Conservation (phyloP, 2,113 vertebrate genomes). For the Corythoichthys intestinalis region DNA sequence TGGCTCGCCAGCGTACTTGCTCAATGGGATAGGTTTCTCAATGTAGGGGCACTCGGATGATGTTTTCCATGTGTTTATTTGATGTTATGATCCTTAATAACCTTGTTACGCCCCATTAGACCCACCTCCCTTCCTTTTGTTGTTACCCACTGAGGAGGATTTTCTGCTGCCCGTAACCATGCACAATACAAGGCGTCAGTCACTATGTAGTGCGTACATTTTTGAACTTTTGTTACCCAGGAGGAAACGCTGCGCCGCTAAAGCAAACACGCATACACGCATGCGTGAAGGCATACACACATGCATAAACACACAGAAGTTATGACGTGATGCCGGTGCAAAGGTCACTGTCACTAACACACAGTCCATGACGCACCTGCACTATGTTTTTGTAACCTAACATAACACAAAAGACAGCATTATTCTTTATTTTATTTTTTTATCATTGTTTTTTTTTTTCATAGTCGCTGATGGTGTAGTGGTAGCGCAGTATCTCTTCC, state of each 20-base stretch:
- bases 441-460: too few species aligned
- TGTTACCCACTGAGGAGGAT: slow-evolving; percentile 23
- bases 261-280: slow-evolving; percentile 37
- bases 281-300: slow-evolving; percentile 36
- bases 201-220: not conserved
- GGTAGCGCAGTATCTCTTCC: too few species aligned
- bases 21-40: slow-evolving; percentile 60
- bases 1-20: slow-evolving; percentile 60
- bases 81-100: slow-evolving; percentile 61
- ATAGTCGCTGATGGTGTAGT: too few species aligned
- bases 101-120: slow-evolving; percentile 55
- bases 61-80: slow-evolving; percentile 63
- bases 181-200: not conserved
- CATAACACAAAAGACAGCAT: not conserved
- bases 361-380: slow-evolving; percentile 20
- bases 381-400: not conserved
- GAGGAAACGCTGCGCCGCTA: slow-evolving; percentile 8
- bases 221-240: slow-evolving; percentile 44
- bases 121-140: slow-evolving; percentile 35
- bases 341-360: slow-evolving; percentile 36
- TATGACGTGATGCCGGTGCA: slow-evolving; percentile 17
- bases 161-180: not conserved
- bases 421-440: not conserved
- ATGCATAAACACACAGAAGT: slow-evolving; percentile 1
- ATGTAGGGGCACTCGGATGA: slow-evolving; percentile 56